These are phyloP conservation scores for Melanotaenia maccullochi DNA, from an alignment of 2,797 vertebrate species.

Conservation along the genomic window DNA sequence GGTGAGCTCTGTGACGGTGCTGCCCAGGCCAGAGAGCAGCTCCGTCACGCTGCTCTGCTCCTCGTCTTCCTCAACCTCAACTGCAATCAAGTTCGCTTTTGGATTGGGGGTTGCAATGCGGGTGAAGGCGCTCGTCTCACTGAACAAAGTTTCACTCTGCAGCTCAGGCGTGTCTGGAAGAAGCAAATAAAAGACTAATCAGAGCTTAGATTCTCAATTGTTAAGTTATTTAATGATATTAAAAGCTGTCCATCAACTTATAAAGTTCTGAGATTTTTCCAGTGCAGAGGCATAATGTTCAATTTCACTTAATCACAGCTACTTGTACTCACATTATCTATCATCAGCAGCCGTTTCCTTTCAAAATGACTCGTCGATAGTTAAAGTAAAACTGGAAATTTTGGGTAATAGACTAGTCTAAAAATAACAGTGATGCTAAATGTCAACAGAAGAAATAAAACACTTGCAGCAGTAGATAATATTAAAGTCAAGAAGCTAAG, in stretches of 20 bases:
- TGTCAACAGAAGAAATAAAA: neutral
- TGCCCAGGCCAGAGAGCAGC: constrained; percentile 67
- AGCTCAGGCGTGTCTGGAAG: constrained; percentile 44
- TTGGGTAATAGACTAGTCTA: neutral
- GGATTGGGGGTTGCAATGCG: constrained; percentile 58
- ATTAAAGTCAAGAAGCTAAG: neutral
- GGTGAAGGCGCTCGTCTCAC: constrained; percentile 82
- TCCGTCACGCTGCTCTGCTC: constrained; percentile 53
- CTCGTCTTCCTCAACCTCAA: constrained; percentile 42
- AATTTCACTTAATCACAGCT: neutral
- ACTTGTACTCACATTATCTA: neutral
- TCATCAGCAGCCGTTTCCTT: neutral
- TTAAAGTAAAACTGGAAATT: neutral
- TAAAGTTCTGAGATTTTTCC: neutral
- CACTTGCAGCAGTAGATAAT: neutral
- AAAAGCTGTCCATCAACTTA: neutral
- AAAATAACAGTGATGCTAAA: neutral
- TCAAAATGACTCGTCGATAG: neutral
- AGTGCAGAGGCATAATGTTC: neutral
- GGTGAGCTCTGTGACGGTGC: constrained; percentile 72
- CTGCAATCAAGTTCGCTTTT: constrained; percentile 28
- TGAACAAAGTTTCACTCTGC: constrained; percentile 68
- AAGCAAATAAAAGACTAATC: constrained; percentile 19
- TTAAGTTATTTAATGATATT: neutral
- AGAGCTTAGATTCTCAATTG: neutral